phyloP scores from a whole-genome alignment of 2,113 vertebrate species.

The Anguilla japonica region DNA sequence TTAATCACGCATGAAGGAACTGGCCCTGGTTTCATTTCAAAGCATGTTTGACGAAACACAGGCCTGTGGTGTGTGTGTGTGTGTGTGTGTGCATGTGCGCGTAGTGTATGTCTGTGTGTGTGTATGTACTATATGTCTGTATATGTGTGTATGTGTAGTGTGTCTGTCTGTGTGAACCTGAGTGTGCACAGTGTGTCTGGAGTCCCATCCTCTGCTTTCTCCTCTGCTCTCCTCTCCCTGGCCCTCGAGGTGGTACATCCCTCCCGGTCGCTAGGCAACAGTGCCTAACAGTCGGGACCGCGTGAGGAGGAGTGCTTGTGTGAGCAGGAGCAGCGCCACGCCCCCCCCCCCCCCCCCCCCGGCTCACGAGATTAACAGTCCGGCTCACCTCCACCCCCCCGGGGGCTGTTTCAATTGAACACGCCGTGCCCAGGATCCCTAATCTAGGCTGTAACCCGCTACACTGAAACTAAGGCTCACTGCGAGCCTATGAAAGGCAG shows the following conservation, averaged over 20 bases:
- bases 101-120: neutral
- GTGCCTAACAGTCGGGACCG: neutral
- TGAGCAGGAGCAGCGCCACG: too few relatives aligned
- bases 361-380: neutral
- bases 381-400: neutral
- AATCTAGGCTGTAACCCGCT: neutral
- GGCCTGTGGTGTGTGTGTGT: neutral
- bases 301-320: neutral
- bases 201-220: neutral
- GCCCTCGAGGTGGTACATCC: neutral
- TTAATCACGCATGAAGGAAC: slow-evolving; percentile 32
- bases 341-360: too few relatives aligned
- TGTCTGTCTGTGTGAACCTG: neutral
- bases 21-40: slow-evolving; percentile 19
- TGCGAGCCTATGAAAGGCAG: neutral
- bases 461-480: neutral
- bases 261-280: neutral
- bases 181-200: neutral
- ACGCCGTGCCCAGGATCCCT: neutral
- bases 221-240: neutral
- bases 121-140: neutral
- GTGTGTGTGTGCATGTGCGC: neutral
- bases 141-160: neutral
- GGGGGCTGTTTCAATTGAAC: neutral
- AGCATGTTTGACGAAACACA: neutral